Evolutionary conservation across 2,888 invertebrate species (phyloP).

Genomic region (Chironomus tentans): DNA sequence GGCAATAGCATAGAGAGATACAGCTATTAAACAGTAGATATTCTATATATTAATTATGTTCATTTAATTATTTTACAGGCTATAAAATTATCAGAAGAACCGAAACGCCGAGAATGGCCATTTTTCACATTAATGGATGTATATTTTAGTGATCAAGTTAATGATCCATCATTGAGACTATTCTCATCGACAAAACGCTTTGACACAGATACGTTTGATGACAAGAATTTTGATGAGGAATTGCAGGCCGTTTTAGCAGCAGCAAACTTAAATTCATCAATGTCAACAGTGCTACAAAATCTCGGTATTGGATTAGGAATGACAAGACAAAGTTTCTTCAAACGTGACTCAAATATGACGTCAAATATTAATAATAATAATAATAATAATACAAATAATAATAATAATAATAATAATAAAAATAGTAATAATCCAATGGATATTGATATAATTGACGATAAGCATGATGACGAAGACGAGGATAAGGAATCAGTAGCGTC

Average conservation of each 20-base stretch:
- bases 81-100: constrained; percentile 43
- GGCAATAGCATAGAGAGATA: too few species aligned
- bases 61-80: constrained; percentile 32
- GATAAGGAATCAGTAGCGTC: neutral
- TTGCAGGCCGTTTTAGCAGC: constrained; percentile 42
- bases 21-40: neutral
- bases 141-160: constrained; percentile 43
- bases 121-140: constrained; percentile 44
- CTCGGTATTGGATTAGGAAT: constrained; percentile 13
- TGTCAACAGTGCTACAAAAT: constrained; percentile 20
- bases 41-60: neutral
- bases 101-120: constrained; percentile 43
- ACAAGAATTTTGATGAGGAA: constrained; percentile 43
- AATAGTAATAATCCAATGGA: neutral
- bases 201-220: constrained; percentile 40
- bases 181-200: constrained; percentile 43
- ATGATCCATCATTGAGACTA: constrained; percentile 42
- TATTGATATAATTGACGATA: neutral
- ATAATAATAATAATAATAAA: neutral
- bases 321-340: neutral
- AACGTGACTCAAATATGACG: neutral
- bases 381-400: neutral
- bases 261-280: constrained; percentile 30
- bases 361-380: neutral
- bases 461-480: constrained; percentile 14